Conservation (phyloP, 1,140 invertebrate species). For the Drosophila ogumai region DNA sequence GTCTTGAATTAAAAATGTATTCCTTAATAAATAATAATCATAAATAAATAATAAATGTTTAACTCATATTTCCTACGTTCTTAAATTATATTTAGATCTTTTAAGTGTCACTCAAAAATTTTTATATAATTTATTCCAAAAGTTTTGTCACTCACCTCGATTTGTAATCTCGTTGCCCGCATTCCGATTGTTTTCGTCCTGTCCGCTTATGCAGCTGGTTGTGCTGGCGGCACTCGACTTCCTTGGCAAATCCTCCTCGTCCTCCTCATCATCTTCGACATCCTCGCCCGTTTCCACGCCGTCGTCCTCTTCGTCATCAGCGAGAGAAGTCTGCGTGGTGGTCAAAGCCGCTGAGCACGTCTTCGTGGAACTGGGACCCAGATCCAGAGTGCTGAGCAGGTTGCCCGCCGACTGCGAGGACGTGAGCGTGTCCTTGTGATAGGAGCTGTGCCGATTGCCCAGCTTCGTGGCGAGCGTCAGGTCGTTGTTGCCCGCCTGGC, state of each 20-base stretch:
- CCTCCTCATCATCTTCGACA: conserved; percentile 66
- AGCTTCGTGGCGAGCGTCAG: conserved; percentile 53
- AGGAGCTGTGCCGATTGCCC: conserved; percentile 84
- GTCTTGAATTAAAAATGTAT: too few relatives aligned
- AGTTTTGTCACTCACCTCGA: conserved; percentile 55
- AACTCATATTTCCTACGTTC: background rate
- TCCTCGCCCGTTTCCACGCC: conserved; percentile 77
- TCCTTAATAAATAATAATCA: too few relatives aligned
- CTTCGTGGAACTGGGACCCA: conserved; percentile 49
- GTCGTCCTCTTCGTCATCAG: conserved; percentile 72
- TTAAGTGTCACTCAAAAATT: background rate
- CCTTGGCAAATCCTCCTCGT: conserved; percentile 44
- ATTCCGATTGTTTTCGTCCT: conserved; percentile 83
- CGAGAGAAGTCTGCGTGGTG: conserved; percentile 29
- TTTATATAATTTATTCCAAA: background rate
- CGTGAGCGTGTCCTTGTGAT: conserved; percentile 83
- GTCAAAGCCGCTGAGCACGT: conserved; percentile 34
- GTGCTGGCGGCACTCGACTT: conserved; percentile 49
- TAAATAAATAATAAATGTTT: background rate
- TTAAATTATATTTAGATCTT: background rate
- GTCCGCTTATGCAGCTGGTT: conserved; percentile 55
- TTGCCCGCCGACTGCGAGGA: conserved; percentile 76
- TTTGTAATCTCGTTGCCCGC: conserved; percentile 82
- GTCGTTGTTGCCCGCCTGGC: conserved; percentile 58
- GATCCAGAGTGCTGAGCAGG: conserved; percentile 54